phyloP scores from a whole-genome alignment of 2,888 invertebrate genomes.

The Plutella xylostella region DNA sequence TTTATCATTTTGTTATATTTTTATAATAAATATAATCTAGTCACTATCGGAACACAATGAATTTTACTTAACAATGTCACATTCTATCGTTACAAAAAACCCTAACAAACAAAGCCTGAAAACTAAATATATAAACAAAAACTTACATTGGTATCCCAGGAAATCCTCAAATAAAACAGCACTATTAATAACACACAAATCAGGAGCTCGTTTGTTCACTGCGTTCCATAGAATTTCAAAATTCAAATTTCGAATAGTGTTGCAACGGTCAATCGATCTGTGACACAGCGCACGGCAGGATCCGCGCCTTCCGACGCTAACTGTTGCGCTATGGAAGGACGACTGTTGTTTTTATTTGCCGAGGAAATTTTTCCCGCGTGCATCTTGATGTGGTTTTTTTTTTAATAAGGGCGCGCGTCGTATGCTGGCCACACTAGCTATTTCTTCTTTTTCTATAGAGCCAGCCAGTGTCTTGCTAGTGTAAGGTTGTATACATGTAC shows the following conservation, averaged over 20 bases:
- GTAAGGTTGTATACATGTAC: no score
- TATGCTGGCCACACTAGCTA: no score
- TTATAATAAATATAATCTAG: no score
- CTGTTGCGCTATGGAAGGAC: constrained; percentile 19
- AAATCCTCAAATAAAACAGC: neutral
- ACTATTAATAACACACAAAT: neutral
- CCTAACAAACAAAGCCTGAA: no score
- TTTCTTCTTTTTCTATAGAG: no score
- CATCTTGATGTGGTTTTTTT: no score
- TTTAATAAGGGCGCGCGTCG: no score
- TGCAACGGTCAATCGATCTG: neutral
- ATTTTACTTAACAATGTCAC: no score
- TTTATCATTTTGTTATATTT: no score
- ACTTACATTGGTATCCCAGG: neutral
- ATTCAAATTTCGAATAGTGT: neutral
- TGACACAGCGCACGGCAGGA: constrained; percentile 16
- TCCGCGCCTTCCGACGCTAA: constrained; percentile 19
- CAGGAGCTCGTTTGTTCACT: neutral
- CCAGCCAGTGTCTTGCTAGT: no score
- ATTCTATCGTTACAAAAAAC: no score
- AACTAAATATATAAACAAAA: neutral
- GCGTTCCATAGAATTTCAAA: constrained; percentile 1
- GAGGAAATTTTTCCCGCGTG: constrained; percentile 10
- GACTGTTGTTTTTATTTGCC: constrained; percentile 22
- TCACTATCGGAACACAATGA: no score